Conservation (phyloP, 2,888 invertebrate genomes). For the Drosophila cyrtoloma region DNA sequence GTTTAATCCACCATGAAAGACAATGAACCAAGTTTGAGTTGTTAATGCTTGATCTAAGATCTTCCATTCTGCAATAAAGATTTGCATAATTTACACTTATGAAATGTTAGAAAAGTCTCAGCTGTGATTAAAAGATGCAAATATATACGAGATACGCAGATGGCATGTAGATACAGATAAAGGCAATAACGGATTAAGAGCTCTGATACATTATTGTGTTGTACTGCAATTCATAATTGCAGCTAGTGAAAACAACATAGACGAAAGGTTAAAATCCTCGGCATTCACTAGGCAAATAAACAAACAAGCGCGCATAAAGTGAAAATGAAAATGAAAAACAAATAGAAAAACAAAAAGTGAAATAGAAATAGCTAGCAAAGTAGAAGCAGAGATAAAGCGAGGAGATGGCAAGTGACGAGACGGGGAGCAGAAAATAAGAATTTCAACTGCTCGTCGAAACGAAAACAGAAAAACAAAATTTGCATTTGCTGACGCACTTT, state of each 20-base stretch:
- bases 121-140: not conserved
- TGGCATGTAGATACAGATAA: conserved; percentile 2
- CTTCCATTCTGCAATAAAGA: not conserved
- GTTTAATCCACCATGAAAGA: not conserved
- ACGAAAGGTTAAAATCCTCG: conserved; percentile 59
- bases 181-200: too few relatives aligned
- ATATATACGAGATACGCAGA: not conserved
- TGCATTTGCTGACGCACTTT: conserved; percentile 70
- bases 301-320: conserved; percentile 36
- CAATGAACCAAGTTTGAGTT: not conserved
- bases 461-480: conserved; percentile 46
- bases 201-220: not conserved
- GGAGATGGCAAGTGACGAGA: conserved; percentile 11
- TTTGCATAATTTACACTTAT: not conserved
- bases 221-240: conserved; percentile 10
- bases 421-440: conserved; percentile 17
- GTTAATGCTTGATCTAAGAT: not conserved
- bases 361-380: conserved; percentile 7
- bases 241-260: conserved; percentile 3
- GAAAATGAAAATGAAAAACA: conserved; percentile 14
- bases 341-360: conserved; percentile 6
- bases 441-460: conserved; percentile 20
- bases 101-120: not conserved
- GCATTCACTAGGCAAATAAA: conserved; percentile 56
- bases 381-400: conserved; percentile 4